Conservation (phyloP, 2,113 vertebrate species). For the Mesoclemmys tuberculata region DNA sequence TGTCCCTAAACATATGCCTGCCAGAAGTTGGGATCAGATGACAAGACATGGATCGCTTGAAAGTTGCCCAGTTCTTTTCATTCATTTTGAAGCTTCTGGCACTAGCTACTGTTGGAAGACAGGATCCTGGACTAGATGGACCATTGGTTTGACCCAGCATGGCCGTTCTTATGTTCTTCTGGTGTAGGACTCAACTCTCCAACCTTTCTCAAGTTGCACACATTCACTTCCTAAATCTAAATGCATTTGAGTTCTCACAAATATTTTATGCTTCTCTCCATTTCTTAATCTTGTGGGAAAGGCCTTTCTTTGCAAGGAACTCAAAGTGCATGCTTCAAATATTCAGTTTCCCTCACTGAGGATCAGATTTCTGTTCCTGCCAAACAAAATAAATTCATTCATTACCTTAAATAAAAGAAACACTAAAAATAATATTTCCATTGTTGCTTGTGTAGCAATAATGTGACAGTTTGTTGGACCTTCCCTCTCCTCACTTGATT, state of each 20-base stretch:
- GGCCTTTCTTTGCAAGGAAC: slow-evolving; percentile 12
- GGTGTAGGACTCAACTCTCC: neutral
- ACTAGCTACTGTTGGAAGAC: neutral
- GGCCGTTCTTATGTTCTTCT: neutral
- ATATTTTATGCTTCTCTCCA: neutral
- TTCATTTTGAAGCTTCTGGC: neutral
- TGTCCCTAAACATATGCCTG: neutral
- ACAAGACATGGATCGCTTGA: neutral
- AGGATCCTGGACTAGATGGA: neutral
- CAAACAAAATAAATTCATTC: slow-evolving; percentile 2
- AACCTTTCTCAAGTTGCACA: neutral
- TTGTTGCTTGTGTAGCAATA: neutral
- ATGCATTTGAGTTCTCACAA: slow-evolving; percentile 23
- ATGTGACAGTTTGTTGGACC: neutral
- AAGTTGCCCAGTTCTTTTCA: neutral
- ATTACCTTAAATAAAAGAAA: slow-evolving; percentile 35
- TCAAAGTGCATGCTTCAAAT: neutral
- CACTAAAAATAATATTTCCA: neutral
- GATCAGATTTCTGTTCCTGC: neutral
- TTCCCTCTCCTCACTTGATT: fast-evolving
- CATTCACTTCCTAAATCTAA: neutral
- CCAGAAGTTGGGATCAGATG: neutral
- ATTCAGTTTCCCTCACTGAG: neutral
- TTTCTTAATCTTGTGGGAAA: neutral
- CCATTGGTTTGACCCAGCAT: neutral